phyloP scores from a whole-genome alignment of 2,113 vertebrate species.

The Aramus guarauna region DNA sequence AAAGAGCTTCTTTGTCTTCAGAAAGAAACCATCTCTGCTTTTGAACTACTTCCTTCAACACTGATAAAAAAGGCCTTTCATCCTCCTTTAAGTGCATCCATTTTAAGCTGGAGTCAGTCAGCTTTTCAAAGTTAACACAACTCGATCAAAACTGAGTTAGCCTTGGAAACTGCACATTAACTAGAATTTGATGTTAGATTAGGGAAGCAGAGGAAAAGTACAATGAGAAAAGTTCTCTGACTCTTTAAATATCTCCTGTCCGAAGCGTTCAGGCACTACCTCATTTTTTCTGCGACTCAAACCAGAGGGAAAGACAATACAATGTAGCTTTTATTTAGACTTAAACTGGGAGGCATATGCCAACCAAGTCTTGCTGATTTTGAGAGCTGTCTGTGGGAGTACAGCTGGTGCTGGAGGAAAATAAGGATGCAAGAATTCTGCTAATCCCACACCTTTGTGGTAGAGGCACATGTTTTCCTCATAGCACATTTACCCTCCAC shows the following conservation, averaged over 20 bases:
- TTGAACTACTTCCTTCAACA: slow-evolving; percentile 64
- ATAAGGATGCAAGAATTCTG: neutral
- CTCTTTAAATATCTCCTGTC: neutral
- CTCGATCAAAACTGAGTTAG: slow-evolving; percentile 42
- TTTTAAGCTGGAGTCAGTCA: slow-evolving; percentile 50
- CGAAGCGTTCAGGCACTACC: neutral
- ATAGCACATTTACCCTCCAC: neutral
- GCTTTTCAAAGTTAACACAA: slow-evolving; percentile 40
- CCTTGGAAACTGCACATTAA: slow-evolving; percentile 19
- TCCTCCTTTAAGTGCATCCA: slow-evolving; percentile 44
- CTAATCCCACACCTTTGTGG: neutral
- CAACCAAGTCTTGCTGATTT: neutral
- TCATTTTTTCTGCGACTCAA: neutral
- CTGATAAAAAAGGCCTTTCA: slow-evolving; percentile 58
- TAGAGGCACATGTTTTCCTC: neutral
- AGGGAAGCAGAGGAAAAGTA: neutral
- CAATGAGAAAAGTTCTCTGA: neutral
- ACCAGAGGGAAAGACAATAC: neutral
- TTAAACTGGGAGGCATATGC: neutral
- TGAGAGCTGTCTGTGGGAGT: neutral
- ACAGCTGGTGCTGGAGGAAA: neutral
- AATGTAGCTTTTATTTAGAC: neutral
- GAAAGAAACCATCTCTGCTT: slow-evolving; percentile 57
- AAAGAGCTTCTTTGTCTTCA: slow-evolving; percentile 61
- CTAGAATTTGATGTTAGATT: slow-evolving; percentile 5